Conservation (phyloP, 2,113 vertebrate genomes). For the Danio rerio region GRCz12tu NC_133178.1:30002501-30003000, state of each 20-base stretch:
- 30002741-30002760: slow-evolving; percentile 12
- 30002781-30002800: slow-evolving; percentile 45
- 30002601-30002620: neutral
- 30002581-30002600: neutral
- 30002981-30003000: neutral
- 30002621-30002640: neutral
- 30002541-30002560: neutral
- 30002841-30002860: neutral
- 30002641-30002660: slow-evolving; percentile 31
- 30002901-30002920: neutral
- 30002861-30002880: slow-evolving; percentile 33
- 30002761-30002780: slow-evolving; percentile 32
- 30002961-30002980: neutral
- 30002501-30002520: too few species aligned
- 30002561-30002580: neutral
- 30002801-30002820: slow-evolving; percentile 48
- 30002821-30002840: slow-evolving; percentile 34
- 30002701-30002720: slow-evolving; percentile 43
- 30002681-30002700: slow-evolving; percentile 16
- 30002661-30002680: slow-evolving; percentile 8
- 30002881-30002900: neutral
- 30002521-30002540: slow-evolving; percentile 5
- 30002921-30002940: neutral
- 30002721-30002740: slow-evolving; percentile 22
- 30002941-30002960: neutral